These are phyloP conservation scores for Mus spicilegus DNA, from an alignment of 2,113 vertebrate genomes.

Conservation along the genomic window DNA sequence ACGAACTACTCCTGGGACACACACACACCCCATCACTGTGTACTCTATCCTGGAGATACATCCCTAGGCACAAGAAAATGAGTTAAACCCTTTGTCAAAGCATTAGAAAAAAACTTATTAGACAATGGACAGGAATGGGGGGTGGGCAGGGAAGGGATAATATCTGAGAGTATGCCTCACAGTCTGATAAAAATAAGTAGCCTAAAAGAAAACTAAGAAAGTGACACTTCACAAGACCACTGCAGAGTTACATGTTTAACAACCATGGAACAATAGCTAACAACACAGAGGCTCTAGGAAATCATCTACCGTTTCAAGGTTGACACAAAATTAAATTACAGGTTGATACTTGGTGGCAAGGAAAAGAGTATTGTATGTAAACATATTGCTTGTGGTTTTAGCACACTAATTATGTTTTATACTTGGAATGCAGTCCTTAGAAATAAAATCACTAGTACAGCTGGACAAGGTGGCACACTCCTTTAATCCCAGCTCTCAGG, in stretches of 20 bases:
- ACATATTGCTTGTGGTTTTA: slow-evolving; percentile 6
- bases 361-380: not conserved
- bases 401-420: not conserved
- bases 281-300: not conserved
- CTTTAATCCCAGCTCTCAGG: not conserved
- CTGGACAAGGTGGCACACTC: not conserved
- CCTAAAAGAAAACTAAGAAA: slow-evolving; percentile 28
- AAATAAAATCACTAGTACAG: not conserved
- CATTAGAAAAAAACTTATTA: slow-evolving; percentile 30
- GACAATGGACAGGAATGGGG: not conserved
- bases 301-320: slow-evolving; percentile 34
- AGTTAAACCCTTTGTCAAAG: not conserved
- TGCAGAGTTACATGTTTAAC: not conserved
- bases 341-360: not conserved
- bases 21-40: not conserved
- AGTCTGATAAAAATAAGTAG: not conserved
- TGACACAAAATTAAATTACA: slow-evolving; percentile 31
- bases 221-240: not conserved
- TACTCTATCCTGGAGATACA: not conserved
- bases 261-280: not conserved
- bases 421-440: not conserved
- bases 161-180: not conserved
- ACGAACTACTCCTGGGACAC: too few species aligned
- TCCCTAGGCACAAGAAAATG: not conserved
- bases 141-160: too few species aligned